Percentiles rank a stretch among this genome's conserved stretches.
phyloP scores from a whole-genome alignment of 2,888 invertebrate genomes.

The Eledona agricola region DNA sequence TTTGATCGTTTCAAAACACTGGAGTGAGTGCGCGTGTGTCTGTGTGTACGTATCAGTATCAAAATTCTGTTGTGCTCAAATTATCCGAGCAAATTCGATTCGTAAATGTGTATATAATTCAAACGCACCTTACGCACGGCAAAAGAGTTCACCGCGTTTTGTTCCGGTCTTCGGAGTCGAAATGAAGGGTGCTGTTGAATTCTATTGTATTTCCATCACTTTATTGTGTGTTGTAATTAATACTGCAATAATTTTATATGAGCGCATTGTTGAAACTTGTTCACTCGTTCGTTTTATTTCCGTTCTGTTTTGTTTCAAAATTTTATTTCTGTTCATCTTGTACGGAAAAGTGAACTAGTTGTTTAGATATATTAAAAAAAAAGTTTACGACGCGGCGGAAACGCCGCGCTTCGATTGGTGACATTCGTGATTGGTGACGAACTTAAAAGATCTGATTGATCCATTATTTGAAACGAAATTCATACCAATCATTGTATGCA shows the following conservation, averaged over 20 bases:
- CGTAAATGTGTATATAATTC: conserved; percentile 29
- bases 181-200: conserved; percentile 27
- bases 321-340: conserved; percentile 13
- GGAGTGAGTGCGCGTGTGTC: conserved; percentile 14
- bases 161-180: conserved; percentile 14
- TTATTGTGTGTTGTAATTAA: conserved; percentile 31
- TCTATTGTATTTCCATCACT: conserved; percentile 29
- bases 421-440: conserved; percentile 34
- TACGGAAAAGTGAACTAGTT: conserved; percentile 34
- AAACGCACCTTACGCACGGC: conserved; percentile 29
- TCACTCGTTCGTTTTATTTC: conserved; percentile 19
- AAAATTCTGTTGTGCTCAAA: conserved; percentile 28
- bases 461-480: conserved; percentile 10
- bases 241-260: conserved; percentile 31
- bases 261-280: conserved; percentile 27
- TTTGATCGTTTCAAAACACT: conserved; percentile 25
- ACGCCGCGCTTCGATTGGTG: conserved; percentile 16
- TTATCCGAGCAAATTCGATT: conserved; percentile 13
- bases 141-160: conserved; percentile 12
- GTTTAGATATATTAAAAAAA: conserved; percentile 13
- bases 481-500: conserved; percentile 37
- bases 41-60: conserved; percentile 7
- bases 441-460: conserved; percentile 14
- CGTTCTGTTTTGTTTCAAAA: conserved; percentile 9
- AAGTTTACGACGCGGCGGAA: conserved; percentile 4